These are phyloP conservation scores for Conomelus anceps DNA, from an alignment of 2,888 invertebrate genomes.

Conservation along the genomic window DNA sequence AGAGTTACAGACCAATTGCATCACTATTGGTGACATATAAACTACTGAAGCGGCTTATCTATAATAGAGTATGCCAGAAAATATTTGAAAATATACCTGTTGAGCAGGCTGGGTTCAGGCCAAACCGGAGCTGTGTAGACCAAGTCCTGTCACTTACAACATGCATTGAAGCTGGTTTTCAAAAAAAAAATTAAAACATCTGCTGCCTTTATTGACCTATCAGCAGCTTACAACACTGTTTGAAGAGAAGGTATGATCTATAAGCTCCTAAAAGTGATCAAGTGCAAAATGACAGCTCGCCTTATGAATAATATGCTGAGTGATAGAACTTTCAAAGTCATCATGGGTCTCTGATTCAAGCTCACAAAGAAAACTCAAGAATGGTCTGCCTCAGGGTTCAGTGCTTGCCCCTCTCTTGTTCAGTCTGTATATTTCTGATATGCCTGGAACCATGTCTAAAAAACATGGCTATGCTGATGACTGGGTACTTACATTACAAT, in stretches of 20 bases:
- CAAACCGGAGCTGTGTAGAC: slow-evolving; percentile 19
- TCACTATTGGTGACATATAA: no score
- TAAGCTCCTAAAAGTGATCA: slow-evolving; percentile 15
- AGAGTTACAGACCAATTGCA: no score
- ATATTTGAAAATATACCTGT: slow-evolving; percentile 9
- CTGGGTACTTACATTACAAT: slow-evolving; percentile 2
- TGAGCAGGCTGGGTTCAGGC: slow-evolving; percentile 22
- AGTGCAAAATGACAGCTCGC: background rate
- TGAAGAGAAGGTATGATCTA: slow-evolving; percentile 19
- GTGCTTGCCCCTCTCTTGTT: slow-evolving; percentile 15
- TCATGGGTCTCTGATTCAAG: background rate
- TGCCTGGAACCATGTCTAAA: slow-evolving; percentile 17
- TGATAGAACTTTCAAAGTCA: no score
- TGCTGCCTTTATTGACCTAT: slow-evolving; percentile 22
- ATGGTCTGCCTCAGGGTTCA: background rate
- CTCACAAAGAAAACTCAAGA: background rate
- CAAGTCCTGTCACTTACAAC: slow-evolving; percentile 24
- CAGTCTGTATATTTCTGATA: slow-evolving; percentile 22
- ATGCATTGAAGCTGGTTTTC: slow-evolving; percentile 23
- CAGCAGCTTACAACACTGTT: slow-evolving; percentile 23
- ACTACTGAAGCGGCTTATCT: background rate
- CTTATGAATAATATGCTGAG: no score
- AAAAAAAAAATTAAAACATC: slow-evolving; percentile 19
- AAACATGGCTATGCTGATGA: slow-evolving; percentile 26
- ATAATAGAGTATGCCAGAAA: background rate